These are phyloP conservation scores for Sylvicola fuscatus DNA, from an alignment of 2,888 invertebrate genomes.

Conservation along the genomic window DNA sequence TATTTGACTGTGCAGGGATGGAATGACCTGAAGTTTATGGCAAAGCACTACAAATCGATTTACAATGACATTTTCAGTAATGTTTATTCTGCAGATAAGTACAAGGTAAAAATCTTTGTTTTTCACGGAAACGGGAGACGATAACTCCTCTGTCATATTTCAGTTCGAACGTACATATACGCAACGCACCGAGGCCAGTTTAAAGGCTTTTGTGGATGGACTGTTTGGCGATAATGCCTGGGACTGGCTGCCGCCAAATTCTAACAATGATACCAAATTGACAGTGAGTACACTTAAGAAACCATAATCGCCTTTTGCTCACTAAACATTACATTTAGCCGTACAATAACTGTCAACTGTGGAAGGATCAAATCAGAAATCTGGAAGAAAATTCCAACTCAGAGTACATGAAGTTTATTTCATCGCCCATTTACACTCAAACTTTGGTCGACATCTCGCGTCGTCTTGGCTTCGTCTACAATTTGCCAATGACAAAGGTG, in stretches of 20 bases:
- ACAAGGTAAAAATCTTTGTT: too few species aligned
- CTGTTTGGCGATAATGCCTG: conserved; percentile 23
- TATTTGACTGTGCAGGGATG: conserved; percentile 39
- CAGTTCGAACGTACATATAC: conserved; percentile 40
- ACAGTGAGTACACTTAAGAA: conserved; percentile 10
- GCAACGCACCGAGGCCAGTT: conserved; percentile 37
- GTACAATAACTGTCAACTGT: conserved; percentile 38
- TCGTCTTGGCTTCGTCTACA: conserved; percentile 11
- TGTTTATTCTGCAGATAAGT: conserved; percentile 30
- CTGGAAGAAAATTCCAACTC: conserved; percentile 25
- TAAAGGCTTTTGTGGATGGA: conserved; percentile 38
- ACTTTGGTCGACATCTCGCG: background rate
- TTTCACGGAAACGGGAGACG: too few species aligned
- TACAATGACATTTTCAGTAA: conserved; percentile 38
- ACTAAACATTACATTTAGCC: conserved; percentile 24
- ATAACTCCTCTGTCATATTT: conserved; percentile 20
- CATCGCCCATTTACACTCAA: conserved; percentile 7
- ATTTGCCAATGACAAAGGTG: conserved; percentile 29
- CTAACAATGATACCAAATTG: conserved; percentile 24
- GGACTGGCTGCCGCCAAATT: conserved; percentile 7
- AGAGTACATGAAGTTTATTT: conserved; percentile 16
- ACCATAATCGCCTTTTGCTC: too few species aligned
- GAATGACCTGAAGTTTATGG: conserved; percentile 43
- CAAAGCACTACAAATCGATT: conserved; percentile 40
- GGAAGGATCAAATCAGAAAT: conserved; percentile 31